Base-by-base conservation (phyloP, 1,140 invertebrate species). In the Lamellibrachia luymesi region DNA sequence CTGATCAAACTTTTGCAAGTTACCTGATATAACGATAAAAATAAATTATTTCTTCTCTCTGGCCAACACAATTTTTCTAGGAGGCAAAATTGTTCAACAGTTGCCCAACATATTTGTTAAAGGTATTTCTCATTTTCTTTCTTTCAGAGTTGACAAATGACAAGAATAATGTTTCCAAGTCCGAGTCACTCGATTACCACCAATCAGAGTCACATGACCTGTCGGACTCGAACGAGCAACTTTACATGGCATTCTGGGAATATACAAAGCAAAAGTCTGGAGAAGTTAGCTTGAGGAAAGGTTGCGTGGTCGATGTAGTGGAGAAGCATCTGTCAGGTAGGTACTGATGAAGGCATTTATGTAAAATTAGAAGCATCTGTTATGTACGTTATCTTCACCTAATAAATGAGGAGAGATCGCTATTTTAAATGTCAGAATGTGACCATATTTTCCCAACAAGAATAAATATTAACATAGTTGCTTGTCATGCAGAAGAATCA, bases 191-290 rank as follows among this genome's bases (percentile, higher is more conserved):
- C 2, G 64, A 80, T 80, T 80, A 80, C 25, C 64, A 80, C 64
- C 64, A 17, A 4, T 80, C 64, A 80, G 64, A 80, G 13, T 17
- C 64, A 80, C 64, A 80, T 17, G 64, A 80, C 25, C 6, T 80
- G 8, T 80, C 64, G 25, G 64, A 80, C 64, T 10, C 64, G 17
- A 80, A 80, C 25, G 64, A 80, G 17, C 64, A 80, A 80, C 64
- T 80, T 22, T 92, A 92, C 51, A 52, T 51, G 92, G 92, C 92
- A 51, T 51, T 92, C 56, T 38, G 27, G 38, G 92, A 92, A 92
- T 92, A 92, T 52, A 52, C 92, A 10, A 92, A 92, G 22, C 49
- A 50, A 49, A 92, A 92, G 92, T 92, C 92, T 50, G 92, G 92
- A 92, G 92, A 92, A 64, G 50, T 92, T 50, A 51, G 56, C 50